These are phyloP conservation scores for Squalus acanthias DNA, from an alignment of 2,797 vertebrate species.

Conservation along the genomic window DNA sequence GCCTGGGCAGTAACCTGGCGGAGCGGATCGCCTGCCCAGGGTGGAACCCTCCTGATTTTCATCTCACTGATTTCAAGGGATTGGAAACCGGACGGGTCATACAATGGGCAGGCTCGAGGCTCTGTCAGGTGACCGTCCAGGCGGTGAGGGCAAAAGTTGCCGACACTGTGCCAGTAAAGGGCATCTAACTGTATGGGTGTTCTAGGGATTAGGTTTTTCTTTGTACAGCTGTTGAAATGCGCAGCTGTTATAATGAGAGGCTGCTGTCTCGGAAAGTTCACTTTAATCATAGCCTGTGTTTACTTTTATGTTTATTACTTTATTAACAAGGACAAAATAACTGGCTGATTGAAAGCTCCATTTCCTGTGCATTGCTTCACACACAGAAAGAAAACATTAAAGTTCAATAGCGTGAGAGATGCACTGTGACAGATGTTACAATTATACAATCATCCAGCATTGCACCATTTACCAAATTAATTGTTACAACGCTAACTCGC, in stretches of 20 bases:
- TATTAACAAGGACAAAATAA: background rate
- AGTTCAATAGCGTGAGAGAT: background rate
- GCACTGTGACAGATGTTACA: background rate
- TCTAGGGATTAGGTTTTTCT: too few species aligned
- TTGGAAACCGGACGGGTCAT: too few species aligned
- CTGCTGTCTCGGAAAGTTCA: background rate
- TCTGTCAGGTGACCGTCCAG: background rate
- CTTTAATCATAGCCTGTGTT: background rate
- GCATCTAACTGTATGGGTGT: background rate
- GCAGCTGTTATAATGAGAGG: background rate
- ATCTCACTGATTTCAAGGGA: background rate
- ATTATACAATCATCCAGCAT: background rate
- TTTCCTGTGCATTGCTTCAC: background rate
- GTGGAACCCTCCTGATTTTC: background rate
- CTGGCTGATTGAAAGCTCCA: background rate
- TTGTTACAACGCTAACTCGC: background rate
- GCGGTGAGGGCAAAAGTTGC: background rate
- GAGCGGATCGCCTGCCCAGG: too few species aligned
- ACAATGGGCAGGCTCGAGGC: too few species aligned
- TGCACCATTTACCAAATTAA: slow-evolving; percentile 20
- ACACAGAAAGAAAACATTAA: background rate
- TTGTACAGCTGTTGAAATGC: background rate
- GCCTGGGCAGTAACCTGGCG: background rate
- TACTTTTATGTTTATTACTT: background rate
- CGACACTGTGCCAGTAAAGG: background rate